A percentile compares a stretch with the other conserved stretches of the same genome.
phyloP scores from a whole-genome alignment of 1,140 invertebrate species.

The Littorina saxatilis region DNA sequence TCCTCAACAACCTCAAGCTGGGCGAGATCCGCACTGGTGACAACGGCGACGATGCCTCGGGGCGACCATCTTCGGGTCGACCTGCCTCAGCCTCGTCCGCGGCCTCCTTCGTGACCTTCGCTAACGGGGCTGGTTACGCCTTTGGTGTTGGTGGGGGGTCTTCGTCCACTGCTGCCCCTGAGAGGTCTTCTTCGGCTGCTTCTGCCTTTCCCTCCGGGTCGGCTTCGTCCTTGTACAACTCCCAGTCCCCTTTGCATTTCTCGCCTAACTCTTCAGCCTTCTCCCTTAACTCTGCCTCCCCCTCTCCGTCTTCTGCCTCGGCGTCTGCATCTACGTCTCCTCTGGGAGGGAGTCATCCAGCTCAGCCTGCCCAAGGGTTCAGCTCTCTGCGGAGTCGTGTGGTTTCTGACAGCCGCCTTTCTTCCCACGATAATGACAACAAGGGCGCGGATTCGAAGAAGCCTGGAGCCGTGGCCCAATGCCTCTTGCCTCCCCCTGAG shows the following conservation, averaged over 20 bases:
- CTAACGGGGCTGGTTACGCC: neutral
- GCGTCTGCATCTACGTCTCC: neutral
- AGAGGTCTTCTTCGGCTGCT: neutral
- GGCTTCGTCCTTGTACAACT: neutral
- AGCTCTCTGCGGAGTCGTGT: neutral
- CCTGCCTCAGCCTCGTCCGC: neutral
- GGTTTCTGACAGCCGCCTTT: slow-evolving; percentile 10
- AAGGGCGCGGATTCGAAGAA: neutral
- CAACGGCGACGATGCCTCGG: neutral
- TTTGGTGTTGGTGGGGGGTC: neutral
- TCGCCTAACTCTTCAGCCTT: neutral
- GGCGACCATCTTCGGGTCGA: neutral
- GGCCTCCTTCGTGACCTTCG: neutral
- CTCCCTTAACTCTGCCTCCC: neutral
- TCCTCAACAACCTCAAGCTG: slow-evolving; percentile 24
- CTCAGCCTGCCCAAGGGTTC: neutral
- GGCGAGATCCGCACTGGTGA: slow-evolving; percentile 23
- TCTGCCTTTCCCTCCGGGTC: neutral
- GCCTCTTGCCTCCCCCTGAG: neutral
- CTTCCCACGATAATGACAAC: neutral
- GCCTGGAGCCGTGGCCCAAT: neutral
- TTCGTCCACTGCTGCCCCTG: no score
- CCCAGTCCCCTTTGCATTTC: neutral
- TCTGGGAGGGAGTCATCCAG: neutral
- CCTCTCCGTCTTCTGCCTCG: neutral